Percentiles rank a stretch among this genome's conserved stretches.
These are phyloP conservation scores for Vombatus ursinus DNA, from an alignment of 2,113 vertebrate species.

Conservation along the genomic window DNA sequence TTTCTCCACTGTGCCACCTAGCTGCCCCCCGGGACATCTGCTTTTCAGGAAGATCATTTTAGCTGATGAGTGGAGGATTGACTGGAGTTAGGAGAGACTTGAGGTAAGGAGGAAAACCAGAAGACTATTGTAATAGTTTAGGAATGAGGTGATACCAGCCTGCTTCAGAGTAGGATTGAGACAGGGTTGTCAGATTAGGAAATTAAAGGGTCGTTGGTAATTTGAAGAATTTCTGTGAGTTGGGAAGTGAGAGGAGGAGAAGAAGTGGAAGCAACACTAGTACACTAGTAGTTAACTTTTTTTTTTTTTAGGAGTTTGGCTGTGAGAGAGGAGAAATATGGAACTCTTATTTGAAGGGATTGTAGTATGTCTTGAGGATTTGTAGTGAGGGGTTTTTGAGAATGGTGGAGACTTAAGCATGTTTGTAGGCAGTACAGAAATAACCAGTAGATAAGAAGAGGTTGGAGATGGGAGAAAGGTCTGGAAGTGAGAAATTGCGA, in stretches of 20 bases:
- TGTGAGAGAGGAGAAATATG: background rate
- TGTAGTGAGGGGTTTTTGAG: background rate
- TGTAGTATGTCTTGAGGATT: background rate
- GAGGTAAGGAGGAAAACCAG: too few relatives aligned
- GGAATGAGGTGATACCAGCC: background rate
- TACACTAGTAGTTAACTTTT: too few relatives aligned
- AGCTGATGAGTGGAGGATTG: background rate
- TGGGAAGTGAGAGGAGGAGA: background rate
- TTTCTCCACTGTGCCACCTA: too few relatives aligned
- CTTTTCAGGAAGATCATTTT: background rate
- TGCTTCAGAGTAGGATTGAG: background rate
- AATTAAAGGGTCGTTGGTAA: background rate
- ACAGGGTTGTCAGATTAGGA: background rate
- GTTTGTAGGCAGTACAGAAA: background rate
- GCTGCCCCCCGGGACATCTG: background rate
- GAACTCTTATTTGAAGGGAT: background rate
- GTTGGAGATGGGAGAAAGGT: background rate
- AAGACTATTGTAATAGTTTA: background rate
- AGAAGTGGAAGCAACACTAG: too few relatives aligned
- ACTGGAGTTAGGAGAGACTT: background rate
- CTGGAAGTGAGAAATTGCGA: background rate
- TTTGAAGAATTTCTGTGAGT: background rate
- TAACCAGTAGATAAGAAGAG: background rate
- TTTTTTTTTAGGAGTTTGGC: background rate
- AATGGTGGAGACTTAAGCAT: background rate